Base-by-base conservation (phyloP, 2,888 invertebrate genomes). In the Podabrus alpinus region DNA sequence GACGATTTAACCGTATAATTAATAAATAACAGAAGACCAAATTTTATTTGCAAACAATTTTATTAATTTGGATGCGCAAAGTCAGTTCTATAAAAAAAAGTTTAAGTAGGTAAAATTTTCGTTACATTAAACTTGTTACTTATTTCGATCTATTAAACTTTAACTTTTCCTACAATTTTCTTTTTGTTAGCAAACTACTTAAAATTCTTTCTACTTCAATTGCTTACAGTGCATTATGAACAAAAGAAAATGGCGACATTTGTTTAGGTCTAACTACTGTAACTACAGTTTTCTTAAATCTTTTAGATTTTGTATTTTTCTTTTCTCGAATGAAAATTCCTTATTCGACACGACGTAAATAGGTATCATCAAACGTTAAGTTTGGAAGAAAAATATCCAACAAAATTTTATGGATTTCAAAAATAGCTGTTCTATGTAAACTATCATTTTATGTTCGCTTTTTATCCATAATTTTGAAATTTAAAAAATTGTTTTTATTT, bases 171-270 rank as follows among this genome's bases (percentile, higher is more conserved):
- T 45, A n/a, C 45, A 45, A 61, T 61, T 72, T 68, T 60, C 61
- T 16, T 68, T 72, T 67, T 68, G 61, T 60, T 72, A 67, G 61
- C 29, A 67, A 72, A 67, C 67, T 68, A 72, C 72, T 72, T 72
- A 24, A 61, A 67, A 68, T 72, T 72, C 72, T 67, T 72, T 72
- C 68, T 61, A 59, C 68, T 66, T 66, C 72, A 72, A 72, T 72
- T 68, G 45, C 67, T 60, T 66, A 66, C 66, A 71, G 59, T 71
- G 60, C 66, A 66, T 71, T 71, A 71, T 72, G 68, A 72, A 66
- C 67, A 68, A 68, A 72, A 72, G 68, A 68, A 62, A 72, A 62
- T 68, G 61, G 72, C 62, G 68, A 68, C 72, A 72, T 72, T 72
- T 72, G 68, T 72, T 60, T 72, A 19, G 17, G 19, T 64, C 21